These are phyloP conservation scores for Moxostoma hubbsi DNA, from an alignment of 2,797 vertebrate species.

Conservation along the genomic window DNA sequence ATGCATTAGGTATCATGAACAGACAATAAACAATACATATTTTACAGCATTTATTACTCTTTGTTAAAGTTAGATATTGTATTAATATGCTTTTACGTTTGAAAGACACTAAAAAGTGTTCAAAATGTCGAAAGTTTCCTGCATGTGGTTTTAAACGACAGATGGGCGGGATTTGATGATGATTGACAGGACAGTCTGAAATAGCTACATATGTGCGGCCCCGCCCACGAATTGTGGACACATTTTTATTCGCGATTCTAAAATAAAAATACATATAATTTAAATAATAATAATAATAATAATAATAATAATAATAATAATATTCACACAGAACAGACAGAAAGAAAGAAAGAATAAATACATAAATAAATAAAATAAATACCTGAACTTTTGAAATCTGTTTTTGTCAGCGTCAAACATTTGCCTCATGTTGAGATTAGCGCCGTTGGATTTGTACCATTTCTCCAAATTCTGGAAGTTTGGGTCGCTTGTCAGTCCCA, in stretches of 20 bases:
- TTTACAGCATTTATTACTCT: too few species aligned
- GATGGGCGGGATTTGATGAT: background rate
- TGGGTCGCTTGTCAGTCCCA: conserved; percentile 85
- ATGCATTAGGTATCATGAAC: too few species aligned
- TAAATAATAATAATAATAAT: background rate
- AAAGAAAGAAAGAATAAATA: background rate
- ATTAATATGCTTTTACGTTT: too few species aligned
- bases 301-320: background rate
- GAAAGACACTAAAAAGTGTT: too few species aligned
- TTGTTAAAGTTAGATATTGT: too few species aligned
- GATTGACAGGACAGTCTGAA: background rate
- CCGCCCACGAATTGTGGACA: background rate
- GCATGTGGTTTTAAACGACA: too few species aligned
- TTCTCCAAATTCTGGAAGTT: conserved; percentile 85
- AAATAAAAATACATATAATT: background rate
- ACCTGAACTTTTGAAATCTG: conserved; percentile 91
- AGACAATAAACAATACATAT: too few species aligned
- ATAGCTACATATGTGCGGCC: background rate
- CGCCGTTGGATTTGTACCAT: conserved; percentile 82
- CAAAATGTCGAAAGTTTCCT: too few species aligned
- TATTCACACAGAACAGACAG: background rate
- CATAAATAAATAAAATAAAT: conserved; percentile 62
- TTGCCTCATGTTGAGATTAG: conserved; percentile 84
- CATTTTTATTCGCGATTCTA: too few species aligned
- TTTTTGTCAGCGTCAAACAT: conserved; percentile 88